Conservation (phyloP, 2,888 invertebrate species). For the Rhingia rostrata region DNA sequence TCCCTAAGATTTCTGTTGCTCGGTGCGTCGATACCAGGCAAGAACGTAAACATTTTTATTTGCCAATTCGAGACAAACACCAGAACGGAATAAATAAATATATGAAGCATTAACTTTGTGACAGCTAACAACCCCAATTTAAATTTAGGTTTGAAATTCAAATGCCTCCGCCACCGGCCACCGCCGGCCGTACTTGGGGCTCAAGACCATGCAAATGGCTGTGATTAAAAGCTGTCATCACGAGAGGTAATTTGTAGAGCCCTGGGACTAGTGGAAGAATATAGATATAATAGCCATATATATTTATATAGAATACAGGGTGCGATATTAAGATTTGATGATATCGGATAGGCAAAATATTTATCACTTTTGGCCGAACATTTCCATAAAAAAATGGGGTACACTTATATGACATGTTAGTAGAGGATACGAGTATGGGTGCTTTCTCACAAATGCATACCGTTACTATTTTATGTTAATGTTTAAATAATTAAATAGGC, state of each 20-base stretch:
- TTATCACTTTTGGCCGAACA: conserved; percentile 18
- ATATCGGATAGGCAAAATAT: conserved; percentile 27
- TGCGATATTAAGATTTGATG: conserved; percentile 24
- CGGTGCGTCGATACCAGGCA: conserved; percentile 18
- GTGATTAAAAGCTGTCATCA: conserved; percentile 66
- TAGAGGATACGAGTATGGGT: not conserved
- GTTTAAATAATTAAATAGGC: conserved; percentile 8
- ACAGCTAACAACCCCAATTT: conserved; percentile 63
- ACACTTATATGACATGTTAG: not conserved
- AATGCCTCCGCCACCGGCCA: not conserved
- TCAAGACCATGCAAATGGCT: conserved; percentile 46
- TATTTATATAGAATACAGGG: conserved; percentile 1
- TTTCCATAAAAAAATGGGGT: not conserved
- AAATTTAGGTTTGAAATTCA: conserved; percentile 50
- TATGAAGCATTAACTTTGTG: conserved; percentile 58
- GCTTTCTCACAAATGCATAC: conserved; percentile 4
- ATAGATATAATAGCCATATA: conserved; percentile 2
- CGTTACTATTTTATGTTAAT: conserved; percentile 24
- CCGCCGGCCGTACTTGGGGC: conserved; percentile 18
- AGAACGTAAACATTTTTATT: conserved; percentile 45
- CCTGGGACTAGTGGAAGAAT: conserved; percentile 3
- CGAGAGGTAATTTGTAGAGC: conserved; percentile 48
- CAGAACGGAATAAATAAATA: conserved; percentile 58
- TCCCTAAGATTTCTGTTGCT: conserved; percentile 23
- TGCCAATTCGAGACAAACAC: conserved; percentile 46